Evolutionary conservation across 2,797 vertebrate genomes (phyloP).

Genomic region (Nasua narica): DNA sequence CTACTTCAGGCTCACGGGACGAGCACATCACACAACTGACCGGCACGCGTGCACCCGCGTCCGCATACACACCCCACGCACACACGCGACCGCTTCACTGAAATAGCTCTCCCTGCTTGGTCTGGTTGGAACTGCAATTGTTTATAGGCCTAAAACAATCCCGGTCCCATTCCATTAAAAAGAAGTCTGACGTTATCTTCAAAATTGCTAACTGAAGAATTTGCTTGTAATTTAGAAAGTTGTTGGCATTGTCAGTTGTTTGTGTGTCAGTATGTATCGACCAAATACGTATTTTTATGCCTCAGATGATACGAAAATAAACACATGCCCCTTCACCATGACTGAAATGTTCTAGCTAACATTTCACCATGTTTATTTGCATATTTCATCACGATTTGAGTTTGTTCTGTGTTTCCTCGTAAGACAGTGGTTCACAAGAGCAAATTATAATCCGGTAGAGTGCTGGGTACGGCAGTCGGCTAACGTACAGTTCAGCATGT

Average conservation of each 20-base stretch:
- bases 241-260: no score
- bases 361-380: accelerated
- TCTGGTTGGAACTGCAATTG: background rate
- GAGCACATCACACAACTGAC: accelerated
- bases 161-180: background rate
- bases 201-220: background rate
- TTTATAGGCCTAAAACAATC: background rate
- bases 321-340: accelerated
- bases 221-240: background rate
- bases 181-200: background rate
- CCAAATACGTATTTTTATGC: background rate
- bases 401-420: background rate
- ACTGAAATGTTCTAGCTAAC: background rate
- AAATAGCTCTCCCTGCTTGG: accelerated
- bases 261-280: accelerated
- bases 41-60: accelerated
- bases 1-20: background rate
- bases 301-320: accelerated
- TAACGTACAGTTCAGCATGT: accelerated
- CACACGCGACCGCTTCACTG: accelerated
- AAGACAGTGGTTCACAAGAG: background rate
- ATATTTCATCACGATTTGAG: accelerated
- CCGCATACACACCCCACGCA: no score
- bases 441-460: accelerated
- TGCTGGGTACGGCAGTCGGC: background rate